These are phyloP conservation scores for Drosophila kanapiae DNA, from an alignment of 1,140 invertebrate species.

Conservation along the genomic window DNA sequence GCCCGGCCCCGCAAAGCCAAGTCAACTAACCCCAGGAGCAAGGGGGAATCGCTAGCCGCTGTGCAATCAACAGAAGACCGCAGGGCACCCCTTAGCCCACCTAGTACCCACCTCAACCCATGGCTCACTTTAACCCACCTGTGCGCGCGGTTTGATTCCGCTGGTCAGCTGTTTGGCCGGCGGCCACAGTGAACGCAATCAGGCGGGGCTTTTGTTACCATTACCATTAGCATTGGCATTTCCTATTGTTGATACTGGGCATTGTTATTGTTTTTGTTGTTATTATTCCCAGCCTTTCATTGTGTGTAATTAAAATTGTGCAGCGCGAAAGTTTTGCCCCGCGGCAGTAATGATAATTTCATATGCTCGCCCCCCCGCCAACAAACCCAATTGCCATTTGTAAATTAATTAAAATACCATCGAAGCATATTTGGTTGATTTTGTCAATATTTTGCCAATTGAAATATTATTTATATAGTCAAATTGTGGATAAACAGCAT, in stretches of 20 bases:
- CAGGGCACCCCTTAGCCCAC: slow-evolving; percentile 34
- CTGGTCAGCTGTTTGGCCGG: slow-evolving; percentile 68
- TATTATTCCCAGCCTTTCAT: slow-evolving; percentile 40
- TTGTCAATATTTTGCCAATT: slow-evolving; percentile 52
- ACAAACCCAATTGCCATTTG: slow-evolving; percentile 20
- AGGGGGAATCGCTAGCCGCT: slow-evolving; percentile 11
- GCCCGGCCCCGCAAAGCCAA: neutral
- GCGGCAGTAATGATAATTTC: slow-evolving; percentile 56
- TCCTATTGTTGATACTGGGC: slow-evolving; percentile 41
- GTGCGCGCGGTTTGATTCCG: slow-evolving; percentile 42
- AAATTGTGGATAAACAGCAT: slow-evolving; percentile 49
- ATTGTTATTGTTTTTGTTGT: slow-evolving; percentile 31
- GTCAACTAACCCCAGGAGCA: slow-evolving; percentile 13
- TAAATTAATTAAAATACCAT: slow-evolving; percentile 64
- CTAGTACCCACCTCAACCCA: neutral
- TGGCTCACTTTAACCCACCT: slow-evolving; percentile 10
- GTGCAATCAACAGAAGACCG: slow-evolving; percentile 68
- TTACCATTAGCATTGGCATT: slow-evolving; percentile 40
- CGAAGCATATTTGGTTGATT: slow-evolving; percentile 36
- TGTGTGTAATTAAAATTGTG: slow-evolving; percentile 74
- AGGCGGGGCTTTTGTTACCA: slow-evolving; percentile 65
- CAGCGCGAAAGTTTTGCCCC: slow-evolving; percentile 31
- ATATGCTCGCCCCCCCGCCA: slow-evolving; percentile 11
- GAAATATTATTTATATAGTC: slow-evolving; percentile 51
- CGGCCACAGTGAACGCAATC: slow-evolving; percentile 61